Evolutionary conservation across 2,888 invertebrate genomes (phyloP).

Genomic region (Zhuqinia jingwanae): DNA sequence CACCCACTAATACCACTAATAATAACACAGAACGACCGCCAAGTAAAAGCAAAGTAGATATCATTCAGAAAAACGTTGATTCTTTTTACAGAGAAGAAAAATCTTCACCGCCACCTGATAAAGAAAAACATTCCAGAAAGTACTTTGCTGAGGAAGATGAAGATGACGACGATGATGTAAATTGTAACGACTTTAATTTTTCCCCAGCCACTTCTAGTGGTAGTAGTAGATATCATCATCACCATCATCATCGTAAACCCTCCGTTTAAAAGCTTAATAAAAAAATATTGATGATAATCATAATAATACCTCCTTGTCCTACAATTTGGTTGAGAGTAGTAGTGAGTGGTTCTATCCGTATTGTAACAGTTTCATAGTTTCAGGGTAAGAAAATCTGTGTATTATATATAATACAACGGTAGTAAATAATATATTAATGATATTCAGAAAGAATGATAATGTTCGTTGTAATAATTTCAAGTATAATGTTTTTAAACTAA

Average conservation of each 20-base stretch:
- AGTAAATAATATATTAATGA: not conserved
- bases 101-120: not conserved
- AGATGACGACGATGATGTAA: not conserved
- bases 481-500: slow-evolving; percentile 16
- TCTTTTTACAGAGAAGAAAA: not conserved
- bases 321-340: not conserved
- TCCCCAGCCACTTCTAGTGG: no score
- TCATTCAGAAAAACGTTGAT: not conserved
- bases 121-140: not conserved
- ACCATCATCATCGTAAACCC: not conserved
- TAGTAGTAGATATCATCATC: not conserved
- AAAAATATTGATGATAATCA: not conserved
- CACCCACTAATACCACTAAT: not conserved
- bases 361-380: not conserved
- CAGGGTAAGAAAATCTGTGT: not conserved
- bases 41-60: not conserved
- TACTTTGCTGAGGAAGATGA: slow-evolving; percentile 2
- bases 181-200: not conserved
- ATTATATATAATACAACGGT: not conserved
- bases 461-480: slow-evolving; percentile 19
- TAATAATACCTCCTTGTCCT: not conserved
- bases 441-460: not conserved
- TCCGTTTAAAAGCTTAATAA: slow-evolving; percentile 8
- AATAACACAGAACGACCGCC: no score
- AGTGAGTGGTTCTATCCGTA: not conserved